Conservation (phyloP, 1,140 invertebrate species). For the Yoshiicerus persimilis region DNA sequence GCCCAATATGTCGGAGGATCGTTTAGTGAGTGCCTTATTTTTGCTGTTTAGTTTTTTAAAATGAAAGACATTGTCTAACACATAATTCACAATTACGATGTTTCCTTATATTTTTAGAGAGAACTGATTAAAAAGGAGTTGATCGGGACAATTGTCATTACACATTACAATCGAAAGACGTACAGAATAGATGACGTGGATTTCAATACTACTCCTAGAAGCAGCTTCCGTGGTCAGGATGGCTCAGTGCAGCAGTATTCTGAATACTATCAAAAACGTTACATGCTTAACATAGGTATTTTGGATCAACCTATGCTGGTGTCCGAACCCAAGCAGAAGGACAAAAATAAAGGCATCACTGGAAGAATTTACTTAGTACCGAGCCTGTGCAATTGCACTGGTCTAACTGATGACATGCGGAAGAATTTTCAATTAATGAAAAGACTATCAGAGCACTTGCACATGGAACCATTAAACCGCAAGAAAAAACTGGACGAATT, state of each 20-base stretch:
- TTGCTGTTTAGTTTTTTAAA: no score
- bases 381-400: constrained; percentile 54
- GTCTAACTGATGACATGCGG: constrained; percentile 51
- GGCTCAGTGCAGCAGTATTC: constrained; percentile 64
- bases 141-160: constrained; percentile 58
- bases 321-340: constrained; percentile 19
- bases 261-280: constrained; percentile 73
- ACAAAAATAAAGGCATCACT: constrained; percentile 49
- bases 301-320: constrained; percentile 31
- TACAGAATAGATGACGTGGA: constrained; percentile 80
- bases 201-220: constrained; percentile 67
- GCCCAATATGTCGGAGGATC: not conserved
- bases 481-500: constrained; percentile 38
- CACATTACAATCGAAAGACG: constrained; percentile 72
- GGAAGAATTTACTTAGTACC: constrained; percentile 52
- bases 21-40: not conserved
- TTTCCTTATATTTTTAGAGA: constrained; percentile 46
- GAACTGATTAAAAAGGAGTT: constrained; percentile 54
- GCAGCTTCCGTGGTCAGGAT: constrained; percentile 64
- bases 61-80: no score
- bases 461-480: constrained; percentile 30
- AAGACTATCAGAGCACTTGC: constrained; percentile 42
- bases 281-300: not conserved
- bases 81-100: no score
- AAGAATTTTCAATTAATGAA: constrained; percentile 52